Percentiles rank a stretch among this genome's conserved stretches.
These are phyloP conservation scores for Sphinx pinastri DNA, from an alignment of 2,888 invertebrate genomes.

Conservation along the genomic window DNA sequence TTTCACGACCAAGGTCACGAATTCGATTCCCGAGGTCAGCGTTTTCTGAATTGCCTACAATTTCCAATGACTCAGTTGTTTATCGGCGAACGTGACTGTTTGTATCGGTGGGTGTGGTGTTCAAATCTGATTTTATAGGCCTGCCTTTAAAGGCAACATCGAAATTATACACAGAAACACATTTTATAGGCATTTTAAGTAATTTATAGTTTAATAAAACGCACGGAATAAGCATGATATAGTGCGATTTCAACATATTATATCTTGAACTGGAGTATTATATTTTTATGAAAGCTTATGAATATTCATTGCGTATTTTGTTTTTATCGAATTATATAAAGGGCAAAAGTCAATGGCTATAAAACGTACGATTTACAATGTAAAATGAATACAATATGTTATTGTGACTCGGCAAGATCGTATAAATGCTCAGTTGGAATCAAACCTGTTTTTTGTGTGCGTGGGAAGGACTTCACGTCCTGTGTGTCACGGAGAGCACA, in stretches of 20 bases:
- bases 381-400: no score
- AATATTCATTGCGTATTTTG: background rate
- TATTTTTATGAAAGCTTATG: background rate
- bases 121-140: slow-evolving; percentile 11
- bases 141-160: slow-evolving; percentile 1
- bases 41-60: slow-evolving; percentile 22
- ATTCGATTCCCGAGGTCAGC: slow-evolving; percentile 24
- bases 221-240: background rate
- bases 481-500: no score
- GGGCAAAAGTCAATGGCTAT: background rate
- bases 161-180: slow-evolving; percentile 2
- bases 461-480: no score
- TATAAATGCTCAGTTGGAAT: no score
- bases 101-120: slow-evolving; percentile 9
- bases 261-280: background rate
- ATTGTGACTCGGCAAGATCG: no score
- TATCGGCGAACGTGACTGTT: background rate
- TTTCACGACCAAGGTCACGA: slow-evolving; percentile 24
- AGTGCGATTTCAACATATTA: background rate
- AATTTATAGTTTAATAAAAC: background rate
- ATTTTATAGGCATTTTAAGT: slow-evolving; percentile 14
- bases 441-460: no score
- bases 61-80: slow-evolving; percentile 23
- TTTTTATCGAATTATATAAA: background rate
- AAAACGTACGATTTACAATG: no score